phyloP scores from a whole-genome alignment of 1,140 invertebrate species.

The Drosophila kikkawai region DNA sequence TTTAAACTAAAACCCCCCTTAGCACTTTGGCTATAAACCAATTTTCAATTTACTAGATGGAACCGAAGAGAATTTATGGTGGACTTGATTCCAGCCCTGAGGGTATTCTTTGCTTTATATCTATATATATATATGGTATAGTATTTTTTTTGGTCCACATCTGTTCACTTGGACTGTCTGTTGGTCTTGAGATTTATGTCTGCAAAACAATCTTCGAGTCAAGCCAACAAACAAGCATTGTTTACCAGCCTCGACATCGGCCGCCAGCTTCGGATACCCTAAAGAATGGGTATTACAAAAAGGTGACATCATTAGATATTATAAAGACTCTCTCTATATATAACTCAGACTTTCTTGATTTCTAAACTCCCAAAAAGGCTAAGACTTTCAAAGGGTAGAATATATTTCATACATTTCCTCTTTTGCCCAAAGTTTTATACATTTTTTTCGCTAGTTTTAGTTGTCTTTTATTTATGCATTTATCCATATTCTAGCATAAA shows the following conservation, averaged over 20 bases:
- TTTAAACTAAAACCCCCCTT: background rate
- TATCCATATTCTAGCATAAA: slow-evolving; percentile 38
- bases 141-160: slow-evolving; percentile 33
- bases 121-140: background rate
- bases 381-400: background rate
- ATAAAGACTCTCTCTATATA: background rate
- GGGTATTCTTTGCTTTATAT: background rate
- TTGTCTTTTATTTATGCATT: slow-evolving; percentile 37
- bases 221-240: slow-evolving; percentile 70
- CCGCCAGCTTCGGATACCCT: slow-evolving; percentile 44
- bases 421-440: background rate
- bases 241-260: slow-evolving; percentile 32
- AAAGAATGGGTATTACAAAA: slow-evolving; percentile 5
- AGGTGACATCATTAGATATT: slow-evolving; percentile 25
- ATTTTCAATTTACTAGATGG: slow-evolving; percentile 23
- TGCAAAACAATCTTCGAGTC: slow-evolving; percentile 62
- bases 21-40: slow-evolving; percentile 14
- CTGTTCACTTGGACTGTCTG: slow-evolving; percentile 52
- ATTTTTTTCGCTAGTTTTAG: slow-evolving; percentile 13
- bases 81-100: slow-evolving; percentile 34
- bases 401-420: background rate
- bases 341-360: background rate
- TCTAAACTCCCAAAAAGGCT: background rate
- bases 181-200: slow-evolving; percentile 70
- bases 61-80: slow-evolving; percentile 40